These are phyloP conservation scores for Bathynomus jamesi DNA, from an alignment of 1,140 invertebrate species.

Conservation along the genomic window DNA sequence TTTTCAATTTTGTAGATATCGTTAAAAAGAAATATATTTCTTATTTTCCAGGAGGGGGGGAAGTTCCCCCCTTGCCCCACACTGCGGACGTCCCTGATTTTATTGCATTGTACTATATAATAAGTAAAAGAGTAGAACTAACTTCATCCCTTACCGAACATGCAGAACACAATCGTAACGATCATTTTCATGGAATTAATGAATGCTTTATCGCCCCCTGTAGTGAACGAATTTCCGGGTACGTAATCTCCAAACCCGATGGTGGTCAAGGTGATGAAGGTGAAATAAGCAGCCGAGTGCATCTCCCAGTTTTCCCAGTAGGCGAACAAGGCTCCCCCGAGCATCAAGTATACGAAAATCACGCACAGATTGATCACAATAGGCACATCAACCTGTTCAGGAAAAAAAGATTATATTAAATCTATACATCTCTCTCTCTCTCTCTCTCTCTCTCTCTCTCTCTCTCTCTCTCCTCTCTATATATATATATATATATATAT, in stretches of 20 bases:
- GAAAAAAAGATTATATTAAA: too few species aligned
- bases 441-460: not conserved
- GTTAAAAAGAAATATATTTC: too few species aligned
- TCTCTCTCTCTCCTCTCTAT: too few species aligned
- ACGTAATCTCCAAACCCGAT: constrained; percentile 50
- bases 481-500: too few species aligned
- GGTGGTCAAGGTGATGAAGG: constrained; percentile 48
- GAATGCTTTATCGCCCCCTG: constrained; percentile 1
- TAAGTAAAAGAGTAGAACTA: too few species aligned
- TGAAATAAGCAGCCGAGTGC: constrained; percentile 46
- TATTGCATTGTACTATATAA: too few species aligned
- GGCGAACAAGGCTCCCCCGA: constrained; percentile 41
- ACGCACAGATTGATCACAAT: constrained; percentile 45
- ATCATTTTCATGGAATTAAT: constrained; percentile 40
- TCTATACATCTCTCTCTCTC: too few species aligned
- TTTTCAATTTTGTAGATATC: too few species aligned
- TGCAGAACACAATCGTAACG: constrained; percentile 45
- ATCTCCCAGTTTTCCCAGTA: constrained; percentile 43
- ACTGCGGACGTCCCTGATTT: too few species aligned
- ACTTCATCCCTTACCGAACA: constrained; percentile 46
- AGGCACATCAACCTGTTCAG: constrained; percentile 32
- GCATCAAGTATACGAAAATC: constrained; percentile 43
- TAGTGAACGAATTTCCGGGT: constrained; percentile 41
- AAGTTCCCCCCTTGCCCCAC: too few species aligned
- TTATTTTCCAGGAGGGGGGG: too few species aligned